phyloP scores from a whole-genome alignment of 2,888 invertebrate species.

The Pinctada fucata region DNA sequence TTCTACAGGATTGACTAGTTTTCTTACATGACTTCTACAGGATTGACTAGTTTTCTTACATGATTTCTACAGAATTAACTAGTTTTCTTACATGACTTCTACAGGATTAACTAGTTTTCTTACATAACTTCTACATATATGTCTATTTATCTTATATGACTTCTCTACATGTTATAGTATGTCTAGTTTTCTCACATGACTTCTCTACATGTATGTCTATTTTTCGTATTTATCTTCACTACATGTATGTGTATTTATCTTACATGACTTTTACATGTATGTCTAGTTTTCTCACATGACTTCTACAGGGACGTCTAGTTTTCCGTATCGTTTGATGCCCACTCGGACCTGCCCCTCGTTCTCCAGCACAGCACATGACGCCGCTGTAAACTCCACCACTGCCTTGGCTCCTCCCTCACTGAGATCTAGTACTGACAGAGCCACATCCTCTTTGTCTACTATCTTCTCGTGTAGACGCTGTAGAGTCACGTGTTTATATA shows the following conservation, averaged over 20 bases:
- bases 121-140: too few species aligned
- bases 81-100: too few species aligned
- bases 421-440: slow-evolving; percentile 56
- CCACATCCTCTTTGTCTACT: slow-evolving; percentile 14
- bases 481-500: slow-evolving; percentile 29
- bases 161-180: too few species aligned
- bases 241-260: too few species aligned
- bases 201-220: slow-evolving; percentile 47
- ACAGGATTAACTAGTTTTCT: too few species aligned
- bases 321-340: slow-evolving; percentile 79
- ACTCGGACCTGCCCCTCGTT: slow-evolving; percentile 77
- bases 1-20: too few species aligned
- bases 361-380: slow-evolving; percentile 80
- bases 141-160: too few species aligned
- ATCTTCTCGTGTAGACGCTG: not conserved
- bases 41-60: slow-evolving; percentile 78
- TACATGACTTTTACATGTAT: too few species aligned
- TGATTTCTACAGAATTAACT: slow-evolving; percentile 78
- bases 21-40: slow-evolving; percentile 78
- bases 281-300: slow-evolving; percentile 74
- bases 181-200: slow-evolving; percentile 71
- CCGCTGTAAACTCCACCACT: slow-evolving; percentile 80
- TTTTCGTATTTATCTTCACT: too few species aligned
- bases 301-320: slow-evolving; percentile 76
- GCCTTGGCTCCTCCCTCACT: slow-evolving; percentile 76